These are phyloP conservation scores for Heliconius nattereri DNA, from an alignment of 1,140 invertebrate species.

Conservation along the genomic window DNA sequence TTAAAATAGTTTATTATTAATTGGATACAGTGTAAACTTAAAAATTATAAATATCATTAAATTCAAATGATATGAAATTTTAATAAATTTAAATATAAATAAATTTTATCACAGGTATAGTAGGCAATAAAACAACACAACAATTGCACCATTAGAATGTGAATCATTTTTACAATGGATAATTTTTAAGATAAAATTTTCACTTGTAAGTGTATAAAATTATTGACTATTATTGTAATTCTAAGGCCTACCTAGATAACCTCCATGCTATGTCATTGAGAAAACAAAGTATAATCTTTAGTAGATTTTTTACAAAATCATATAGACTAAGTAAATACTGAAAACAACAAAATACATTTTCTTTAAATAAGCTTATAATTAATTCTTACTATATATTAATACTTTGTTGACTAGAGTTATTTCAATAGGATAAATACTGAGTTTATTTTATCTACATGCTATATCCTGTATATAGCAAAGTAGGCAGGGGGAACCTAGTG, in stretches of 20 bases:
- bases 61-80: slow-evolving; percentile 12
- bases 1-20: background rate
- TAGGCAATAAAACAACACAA: slow-evolving; percentile 10
- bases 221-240: background rate
- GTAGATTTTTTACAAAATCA: background rate
- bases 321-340: background rate
- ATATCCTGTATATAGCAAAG: too few relatives aligned
- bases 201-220: slow-evolving; percentile 11
- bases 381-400: slow-evolving; percentile 25
- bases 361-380: background rate
- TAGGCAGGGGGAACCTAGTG: too few relatives aligned
- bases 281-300: background rate
- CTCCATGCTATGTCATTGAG: background rate
- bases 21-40: background rate
- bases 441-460: too few relatives aligned
- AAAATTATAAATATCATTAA: background rate
- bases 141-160: background rate
- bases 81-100: slow-evolving; percentile 1
- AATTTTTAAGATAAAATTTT: background rate
- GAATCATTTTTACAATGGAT: background rate
- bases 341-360: background rate
- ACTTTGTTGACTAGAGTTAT: slow-evolving; percentile 32
- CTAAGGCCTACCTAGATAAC: slow-evolving; percentile 1
- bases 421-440: slow-evolving; percentile 26
- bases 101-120: slow-evolving; percentile 9